phyloP scores from a whole-genome alignment of 2,888 invertebrate species.

The Xanthostigma xanthostigma region DNA sequence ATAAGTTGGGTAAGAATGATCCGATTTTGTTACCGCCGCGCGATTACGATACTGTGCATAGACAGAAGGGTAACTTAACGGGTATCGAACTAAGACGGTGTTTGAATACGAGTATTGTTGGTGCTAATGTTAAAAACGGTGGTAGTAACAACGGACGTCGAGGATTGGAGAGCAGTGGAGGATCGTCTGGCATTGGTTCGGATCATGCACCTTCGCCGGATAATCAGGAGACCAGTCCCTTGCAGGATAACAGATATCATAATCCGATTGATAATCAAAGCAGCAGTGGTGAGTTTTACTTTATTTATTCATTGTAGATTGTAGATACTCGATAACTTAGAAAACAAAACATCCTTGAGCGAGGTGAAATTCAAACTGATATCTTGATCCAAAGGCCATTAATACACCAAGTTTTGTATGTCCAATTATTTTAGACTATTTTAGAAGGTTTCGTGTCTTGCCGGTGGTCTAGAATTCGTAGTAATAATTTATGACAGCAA shows the following conservation, averaged over 20 bases:
- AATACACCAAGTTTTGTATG: too few relatives aligned
- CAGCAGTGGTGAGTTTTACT: constrained; percentile 40
- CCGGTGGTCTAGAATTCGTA: too few relatives aligned
- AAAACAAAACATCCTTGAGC: too few relatives aligned
- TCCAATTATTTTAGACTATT: too few relatives aligned
- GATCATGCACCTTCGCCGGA: constrained; percentile 78
- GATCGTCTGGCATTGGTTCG: constrained; percentile 79
- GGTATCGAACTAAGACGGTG: constrained; percentile 55
- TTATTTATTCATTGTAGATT: neutral
- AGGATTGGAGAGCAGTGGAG: constrained; percentile 36
- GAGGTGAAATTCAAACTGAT: too few relatives aligned
- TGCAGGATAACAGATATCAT: constrained; percentile 24
- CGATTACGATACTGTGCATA: constrained; percentile 86
- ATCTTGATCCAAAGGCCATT: too few relatives aligned
- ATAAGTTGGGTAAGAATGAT: constrained; percentile 42
- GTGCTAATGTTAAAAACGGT: constrained; percentile 27
- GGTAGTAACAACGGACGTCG: constrained; percentile 17
- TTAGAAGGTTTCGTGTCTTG: too few relatives aligned
- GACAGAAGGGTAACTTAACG: constrained; percentile 58
- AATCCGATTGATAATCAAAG: constrained; percentile 41
- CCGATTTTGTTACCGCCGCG: constrained; percentile 82
- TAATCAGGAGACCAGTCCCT: constrained; percentile 23
- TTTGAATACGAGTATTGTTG: constrained; percentile 53
- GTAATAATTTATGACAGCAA: too few relatives aligned
- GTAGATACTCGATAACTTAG: too few relatives aligned